phyloP scores from a whole-genome alignment of 2,888 invertebrate genomes.

The Athalia circularis region DNA sequence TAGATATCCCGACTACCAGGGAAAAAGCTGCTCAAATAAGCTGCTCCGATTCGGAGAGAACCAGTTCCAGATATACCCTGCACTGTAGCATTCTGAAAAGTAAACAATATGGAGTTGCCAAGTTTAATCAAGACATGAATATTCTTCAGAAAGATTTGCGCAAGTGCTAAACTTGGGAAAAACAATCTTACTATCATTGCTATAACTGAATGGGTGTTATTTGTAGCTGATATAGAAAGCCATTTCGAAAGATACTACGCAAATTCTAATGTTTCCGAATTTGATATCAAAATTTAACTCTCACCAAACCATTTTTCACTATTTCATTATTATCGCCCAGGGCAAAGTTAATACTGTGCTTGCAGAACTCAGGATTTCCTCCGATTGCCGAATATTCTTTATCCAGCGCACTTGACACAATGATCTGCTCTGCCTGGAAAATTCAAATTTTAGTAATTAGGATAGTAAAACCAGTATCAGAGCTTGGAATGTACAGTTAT shows the following conservation, averaged over 20 bases:
- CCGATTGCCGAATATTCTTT: conserved; percentile 97
- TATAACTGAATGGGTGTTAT: no score
- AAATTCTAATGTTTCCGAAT: background rate
- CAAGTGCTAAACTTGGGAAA: no score
- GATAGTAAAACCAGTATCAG: background rate
- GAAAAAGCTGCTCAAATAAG: conserved; percentile 89
- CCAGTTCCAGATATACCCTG: conserved; percentile 98
- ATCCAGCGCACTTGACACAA: conserved; percentile 84
- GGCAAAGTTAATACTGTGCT: conserved; percentile 90
- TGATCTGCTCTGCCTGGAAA: conserved; percentile 87
- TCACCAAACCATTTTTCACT: conserved; percentile 84
- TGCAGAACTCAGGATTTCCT: conserved; percentile 90
- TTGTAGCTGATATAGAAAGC: no score
- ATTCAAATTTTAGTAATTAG: conserved; percentile 15
- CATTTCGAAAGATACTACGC: no score
- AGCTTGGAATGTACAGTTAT: background rate
- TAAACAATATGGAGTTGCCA: background rate
- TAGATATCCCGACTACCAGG: conserved; percentile 88
- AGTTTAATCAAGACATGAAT: background rate
- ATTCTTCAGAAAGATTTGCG: background rate
- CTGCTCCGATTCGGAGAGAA: conserved; percentile 93
- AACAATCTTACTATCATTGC: no score
- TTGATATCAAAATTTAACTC: conserved; percentile 62
- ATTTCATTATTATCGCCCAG: conserved; percentile 86
- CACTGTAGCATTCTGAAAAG: conserved; percentile 79